Evolutionary conservation across 1,140 invertebrate species (phyloP).

Genomic region (Eriocheir sinensis): DNA sequence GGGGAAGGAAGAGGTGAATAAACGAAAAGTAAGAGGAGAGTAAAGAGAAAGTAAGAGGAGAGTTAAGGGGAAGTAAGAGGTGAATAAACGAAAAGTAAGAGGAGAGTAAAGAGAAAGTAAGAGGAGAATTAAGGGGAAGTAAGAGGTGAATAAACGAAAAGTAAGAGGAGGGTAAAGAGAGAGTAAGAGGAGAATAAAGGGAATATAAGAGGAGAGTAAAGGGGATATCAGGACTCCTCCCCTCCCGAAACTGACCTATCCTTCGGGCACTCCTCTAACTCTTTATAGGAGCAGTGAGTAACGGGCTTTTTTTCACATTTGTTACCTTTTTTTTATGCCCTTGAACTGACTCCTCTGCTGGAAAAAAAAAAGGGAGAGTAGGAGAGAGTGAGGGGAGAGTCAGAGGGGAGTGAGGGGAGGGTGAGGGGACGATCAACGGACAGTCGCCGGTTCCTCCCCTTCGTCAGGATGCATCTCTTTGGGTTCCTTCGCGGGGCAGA

Average conservation of each 20-base stretch:
- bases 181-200: not conserved
- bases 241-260: too few species aligned
- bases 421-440: not conserved
- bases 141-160: too few species aligned
- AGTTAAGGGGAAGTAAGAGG: not conserved
- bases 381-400: slow-evolving; percentile 22
- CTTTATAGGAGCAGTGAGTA: too few species aligned
- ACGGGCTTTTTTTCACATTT: too few species aligned
- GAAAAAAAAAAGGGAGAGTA: not conserved
- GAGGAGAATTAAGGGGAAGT: too few species aligned
- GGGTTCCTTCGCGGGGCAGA: slow-evolving; percentile 36
- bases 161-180: not conserved
- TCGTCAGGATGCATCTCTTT: not conserved
- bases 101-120: not conserved
- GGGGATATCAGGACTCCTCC: too few species aligned
- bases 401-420: not conserved
- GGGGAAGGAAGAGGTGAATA: not conserved
- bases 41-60: not conserved
- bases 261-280: too few species aligned
- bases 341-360: too few species aligned
- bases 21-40: not conserved
- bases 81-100: not conserved
- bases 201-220: not conserved
- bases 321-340: too few species aligned
- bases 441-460: not conserved